Conservation (phyloP, 2,888 invertebrate genomes). For the Germaria angustata region DNA sequence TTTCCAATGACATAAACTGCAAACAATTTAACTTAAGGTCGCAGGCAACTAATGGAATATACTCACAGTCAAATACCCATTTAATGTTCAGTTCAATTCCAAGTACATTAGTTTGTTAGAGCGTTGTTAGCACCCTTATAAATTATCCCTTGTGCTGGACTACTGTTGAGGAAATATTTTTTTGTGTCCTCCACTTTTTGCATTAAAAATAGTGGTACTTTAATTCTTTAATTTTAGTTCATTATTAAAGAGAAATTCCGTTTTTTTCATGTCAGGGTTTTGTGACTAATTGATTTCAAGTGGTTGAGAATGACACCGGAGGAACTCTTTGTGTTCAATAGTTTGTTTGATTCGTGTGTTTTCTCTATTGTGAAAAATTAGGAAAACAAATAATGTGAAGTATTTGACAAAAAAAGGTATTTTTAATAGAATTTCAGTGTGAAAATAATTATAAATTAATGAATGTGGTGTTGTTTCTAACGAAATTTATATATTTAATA, state of each 20-base stretch:
- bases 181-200: constrained; percentile 16
- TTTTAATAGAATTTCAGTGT: not conserved
- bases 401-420: not conserved
- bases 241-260: constrained; percentile 9
- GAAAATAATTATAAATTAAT: constrained; percentile 1
- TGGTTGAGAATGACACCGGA: constrained; percentile 18
- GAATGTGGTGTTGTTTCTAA: not conserved
- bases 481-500: not conserved
- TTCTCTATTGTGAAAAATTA: too few relatives aligned
- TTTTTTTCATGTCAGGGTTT: constrained; percentile 41
- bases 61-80: not conserved
- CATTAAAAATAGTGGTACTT: constrained; percentile 12
- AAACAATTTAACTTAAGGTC: constrained; percentile 30
- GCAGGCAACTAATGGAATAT: not conserved
- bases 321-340: constrained; percentile 37
- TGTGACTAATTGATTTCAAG: constrained; percentile 64
- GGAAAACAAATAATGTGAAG: not conserved
- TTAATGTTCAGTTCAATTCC: not conserved
- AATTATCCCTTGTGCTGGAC: constrained; percentile 17
- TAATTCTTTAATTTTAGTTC: constrained; percentile 1
- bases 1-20: constrained; percentile 39
- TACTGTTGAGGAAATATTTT: not conserved
- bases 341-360: not conserved
- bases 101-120: not conserved
- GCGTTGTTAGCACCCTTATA: constrained; percentile 44